A percentile compares a stretch with the other conserved stretches of the same genome.
Conservation (phyloP, 1,140 invertebrate species). For the Drosophila micromelanica region DNA sequence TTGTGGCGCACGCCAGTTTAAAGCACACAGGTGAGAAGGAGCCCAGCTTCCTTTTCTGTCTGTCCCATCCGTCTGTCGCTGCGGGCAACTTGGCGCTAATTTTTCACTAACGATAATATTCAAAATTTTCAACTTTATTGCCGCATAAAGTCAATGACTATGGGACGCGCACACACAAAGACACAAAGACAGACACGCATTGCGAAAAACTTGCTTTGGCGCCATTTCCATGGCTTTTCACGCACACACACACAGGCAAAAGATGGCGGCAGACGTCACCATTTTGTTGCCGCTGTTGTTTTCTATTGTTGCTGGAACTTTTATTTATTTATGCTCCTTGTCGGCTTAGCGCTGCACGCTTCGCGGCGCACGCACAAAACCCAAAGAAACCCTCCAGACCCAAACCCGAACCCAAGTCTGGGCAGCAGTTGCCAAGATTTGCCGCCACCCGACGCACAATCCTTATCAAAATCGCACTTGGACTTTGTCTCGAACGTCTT, state of each 20-base stretch:
- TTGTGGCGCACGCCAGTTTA: constrained; percentile 68
- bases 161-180: constrained; percentile 22
- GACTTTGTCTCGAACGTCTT: constrained; percentile 13
- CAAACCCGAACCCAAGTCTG: too few relatives aligned
- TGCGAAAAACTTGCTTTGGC: constrained; percentile 69
- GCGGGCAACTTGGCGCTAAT: constrained; percentile 70
- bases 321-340: constrained; percentile 82
- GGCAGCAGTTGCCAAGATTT: constrained; percentile 12
- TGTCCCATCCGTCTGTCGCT: background rate
- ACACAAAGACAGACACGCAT: background rate
- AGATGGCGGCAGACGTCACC: constrained; percentile 73
- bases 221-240: constrained; percentile 73
- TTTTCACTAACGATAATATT: constrained; percentile 83
- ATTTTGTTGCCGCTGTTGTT: constrained; percentile 58
- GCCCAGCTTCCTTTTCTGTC: too few relatives aligned
- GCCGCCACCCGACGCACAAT: constrained; percentile 31
- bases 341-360: constrained; percentile 80
- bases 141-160: constrained; percentile 72
- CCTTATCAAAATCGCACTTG: constrained; percentile 54
- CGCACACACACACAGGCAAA: too few relatives aligned
- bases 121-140: constrained; percentile 82
- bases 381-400: too few relatives aligned
- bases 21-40: constrained; percentile 24
- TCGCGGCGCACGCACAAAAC: constrained; percentile 59
- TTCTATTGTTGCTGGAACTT: constrained; percentile 39